Base-by-base conservation (phyloP, 2,797 vertebrate species). In the Dallia pectoralis region DNA sequence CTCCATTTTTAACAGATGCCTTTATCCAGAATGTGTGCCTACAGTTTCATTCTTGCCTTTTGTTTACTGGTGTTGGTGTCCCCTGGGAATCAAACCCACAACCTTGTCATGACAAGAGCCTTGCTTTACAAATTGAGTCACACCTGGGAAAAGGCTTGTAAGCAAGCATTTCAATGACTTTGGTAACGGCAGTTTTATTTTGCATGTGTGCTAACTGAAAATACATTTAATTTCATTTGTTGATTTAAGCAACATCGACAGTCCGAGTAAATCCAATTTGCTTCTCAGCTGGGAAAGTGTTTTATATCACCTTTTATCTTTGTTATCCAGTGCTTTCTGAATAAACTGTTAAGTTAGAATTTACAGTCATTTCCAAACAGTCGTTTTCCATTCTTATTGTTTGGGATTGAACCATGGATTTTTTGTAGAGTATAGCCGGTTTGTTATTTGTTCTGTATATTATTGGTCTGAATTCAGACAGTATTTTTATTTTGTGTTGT, bases 401-500 rank as follows among this genome's bases (percentile, higher is more conserved):
- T 91, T 87, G 85, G 89, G 89, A 90, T 90, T 5, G 87, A 90
- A 90, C 87, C 85, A 82, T 84, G 88, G 87, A 89, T 73, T 90
- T 73, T 90, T 40, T 90, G 87, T 90, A 91, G 88, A 92, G 88
- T 86, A 84, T 85, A 87, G 88, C 87, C 89, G 88, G 82, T 91
- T 87, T 89, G 89, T 92, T 92, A 91, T 91, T 92, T 92, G 89
- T 91, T 91, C 87, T 83, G 84, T 91, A 91, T 91, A 91, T 92
- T 91, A 91, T 91, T 90, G 90, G 91, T 91, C 89, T 91, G 91
- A 90, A 92, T 92, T 91, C 91, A 91, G 89, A 91, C 89, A 91
- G 91, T 91, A 91, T 91, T 91, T 92, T 92, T 92, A 88, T 92
- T 92, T 91, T 91, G 89, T 92, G 90, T 91, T 92, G 90, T 87